Evolutionary conservation across 1,140 invertebrate genomes (phyloP), one percentile per base, ranked within the genome.

Genomic region (Drosophila kikkawai): DNA sequence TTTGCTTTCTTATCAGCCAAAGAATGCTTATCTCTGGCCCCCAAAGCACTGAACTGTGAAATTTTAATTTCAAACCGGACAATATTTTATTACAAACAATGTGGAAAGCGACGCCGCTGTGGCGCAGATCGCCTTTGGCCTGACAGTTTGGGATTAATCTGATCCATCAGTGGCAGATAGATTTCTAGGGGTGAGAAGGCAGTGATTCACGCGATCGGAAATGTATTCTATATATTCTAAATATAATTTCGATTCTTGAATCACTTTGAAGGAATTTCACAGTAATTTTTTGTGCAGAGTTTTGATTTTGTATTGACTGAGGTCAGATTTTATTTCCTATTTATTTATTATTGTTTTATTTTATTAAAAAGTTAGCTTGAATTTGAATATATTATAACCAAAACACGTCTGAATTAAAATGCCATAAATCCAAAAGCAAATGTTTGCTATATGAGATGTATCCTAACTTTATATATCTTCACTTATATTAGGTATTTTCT

Each of bases 41-140:
- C 55, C 26, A 17, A 39, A 19, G 17, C 76, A 15, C 65, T 91
- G 76, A 91, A 91, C 86, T 82, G 80, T 91, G 57, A 80, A 86
- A 86, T 91, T 91, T 91, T 82, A 90, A 90, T 88, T 88, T 88
- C 67, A 34, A 41, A 67, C 51, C 61, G 55, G 22, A 63, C 81
- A 67, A 76, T 68, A 74, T 87, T 87, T 80, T 77, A 80, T 87
- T 88, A 87, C 73, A 75, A 88, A 88, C 48, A 90, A 87, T 74
- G 50, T 55, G 36, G 34, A 53, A 90, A 65, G 50, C 61, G 71
- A 74, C 61, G 66, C 45, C 67, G 64, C 67, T 63, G 51, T 42
- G 59, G 44, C 60, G 50, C 32, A 60, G 60, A 76, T 76, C 53
- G 53, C 22, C 45, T 73, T 73, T 44, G 67, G 37, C 53, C 67